These are phyloP conservation scores for Andrena bucephala DNA, from an alignment of 2,888 invertebrate species.

Conservation along the genomic window DNA sequence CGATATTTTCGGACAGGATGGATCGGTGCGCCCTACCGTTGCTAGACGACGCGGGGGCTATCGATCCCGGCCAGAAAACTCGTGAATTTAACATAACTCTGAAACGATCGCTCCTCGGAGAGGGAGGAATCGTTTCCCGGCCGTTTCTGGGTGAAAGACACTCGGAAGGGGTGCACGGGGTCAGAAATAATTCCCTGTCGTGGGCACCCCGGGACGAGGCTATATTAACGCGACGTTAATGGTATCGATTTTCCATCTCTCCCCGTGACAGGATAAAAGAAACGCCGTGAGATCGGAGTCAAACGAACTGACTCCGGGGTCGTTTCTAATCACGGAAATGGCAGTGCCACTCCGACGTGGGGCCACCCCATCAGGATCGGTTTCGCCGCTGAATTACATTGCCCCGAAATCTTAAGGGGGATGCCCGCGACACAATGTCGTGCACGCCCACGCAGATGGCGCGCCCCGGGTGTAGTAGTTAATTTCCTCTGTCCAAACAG, in stretches of 20 bases:
- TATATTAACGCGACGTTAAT: conserved; percentile 48
- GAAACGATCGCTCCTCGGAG: background rate
- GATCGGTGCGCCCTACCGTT: background rate
- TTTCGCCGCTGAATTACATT: conserved; percentile 74
- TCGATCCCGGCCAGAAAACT: conserved; percentile 14
- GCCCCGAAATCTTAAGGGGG: conserved; percentile 75
- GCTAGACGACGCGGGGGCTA: background rate
- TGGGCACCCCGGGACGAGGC: conserved; percentile 3
- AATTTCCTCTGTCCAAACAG: conserved; percentile 85
- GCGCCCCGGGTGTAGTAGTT: conserved; percentile 80
- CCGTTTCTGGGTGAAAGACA: conserved; percentile 6
- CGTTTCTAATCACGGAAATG: conserved; percentile 74
- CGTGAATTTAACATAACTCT: conserved; percentile 30
- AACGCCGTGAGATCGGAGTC: conserved; percentile 45
- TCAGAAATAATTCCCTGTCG: background rate
- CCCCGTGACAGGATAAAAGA: conserved; percentile 36
- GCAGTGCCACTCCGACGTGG: conserved; percentile 60
- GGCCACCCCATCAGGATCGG: conserved; percentile 68
- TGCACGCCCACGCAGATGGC: conserved; percentile 80
- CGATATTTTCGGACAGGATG: background rate
- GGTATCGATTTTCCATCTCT: conserved; percentile 44
- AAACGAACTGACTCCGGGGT: conserved; percentile 57
- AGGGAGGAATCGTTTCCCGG: background rate
- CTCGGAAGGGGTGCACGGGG: background rate
- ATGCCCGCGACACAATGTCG: conserved; percentile 77